Base-by-base conservation (phyloP, 23 tunicate species). In the Aplidium turbinatum region DNA sequence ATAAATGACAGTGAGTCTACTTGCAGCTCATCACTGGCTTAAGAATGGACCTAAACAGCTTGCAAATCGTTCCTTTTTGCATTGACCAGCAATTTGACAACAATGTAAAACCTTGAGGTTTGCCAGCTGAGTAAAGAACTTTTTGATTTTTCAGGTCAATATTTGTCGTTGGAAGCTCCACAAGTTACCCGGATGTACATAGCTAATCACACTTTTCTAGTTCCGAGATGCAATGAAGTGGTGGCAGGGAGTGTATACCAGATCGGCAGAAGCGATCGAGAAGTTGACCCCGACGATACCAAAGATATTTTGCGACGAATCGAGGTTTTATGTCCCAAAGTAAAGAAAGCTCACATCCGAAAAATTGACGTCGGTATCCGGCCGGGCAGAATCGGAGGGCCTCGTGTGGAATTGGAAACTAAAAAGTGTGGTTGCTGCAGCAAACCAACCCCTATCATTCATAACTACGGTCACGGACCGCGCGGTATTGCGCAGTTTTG, bases 381-480 rank as follows among this genome's bases (percentile, higher is more conserved):
- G 27, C 94, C 94, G 2, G 86, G 57, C 1, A 38, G 94, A 20
- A 36, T 79, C 47, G 86, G 94, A 13, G 94, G 94, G 4, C 80
- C 94, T 5, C 39, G 94, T 35, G 60, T 87, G 16, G 94, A 87
- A 58, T 28, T 79, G 0, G 94, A 87, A 35, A 35, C 35, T 33
- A 35, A 22, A 1, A 74, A 24, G 1, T 7, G 24, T 18, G 11
- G 18, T 25, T 48, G 57, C 7, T 32, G 57, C 16, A 33, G 0
- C 19, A 73, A 63, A 50, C n/a, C 27, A 1, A 19, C 48, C 32
- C 91, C 91, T 24, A 54, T 87, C 11, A 80, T 87, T 46, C 94
- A 87, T 57, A 87, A 87, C 68, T 87, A 87, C 82, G 94, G 94
- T 1, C 94, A 87, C 32, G 86, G 82, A 22, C 31, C 76, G 2